Evolutionary conservation across 2,113 vertebrate genomes (phyloP).

Genomic region (Python bivittatus): DNA sequence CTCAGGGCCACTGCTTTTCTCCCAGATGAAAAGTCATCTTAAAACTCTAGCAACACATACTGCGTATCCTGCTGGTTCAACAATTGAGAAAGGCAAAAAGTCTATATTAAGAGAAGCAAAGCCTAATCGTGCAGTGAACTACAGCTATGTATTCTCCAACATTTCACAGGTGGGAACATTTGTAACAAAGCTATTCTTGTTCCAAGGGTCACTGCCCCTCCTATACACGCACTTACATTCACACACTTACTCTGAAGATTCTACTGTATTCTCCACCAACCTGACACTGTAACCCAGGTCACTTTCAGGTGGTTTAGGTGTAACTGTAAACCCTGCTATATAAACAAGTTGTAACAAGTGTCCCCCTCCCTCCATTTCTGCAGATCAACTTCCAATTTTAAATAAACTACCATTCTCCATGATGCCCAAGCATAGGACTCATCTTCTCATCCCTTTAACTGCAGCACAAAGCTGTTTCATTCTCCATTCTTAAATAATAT

Average conservation of each 20-base stretch:
- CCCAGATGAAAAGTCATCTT: constrained; percentile 55
- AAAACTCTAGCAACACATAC: constrained; percentile 52
- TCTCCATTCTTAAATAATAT: too few relatives aligned
- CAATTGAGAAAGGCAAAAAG: constrained; percentile 43
- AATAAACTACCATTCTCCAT: neutral
- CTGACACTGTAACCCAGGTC: neutral
- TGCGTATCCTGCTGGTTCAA: constrained; percentile 33
- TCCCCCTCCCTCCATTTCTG: too few relatives aligned
- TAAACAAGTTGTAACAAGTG: neutral
- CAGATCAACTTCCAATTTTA: neutral
- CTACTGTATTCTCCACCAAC: neutral
- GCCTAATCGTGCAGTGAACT: constrained; percentile 14
- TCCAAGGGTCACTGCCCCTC: neutral
- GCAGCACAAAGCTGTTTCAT: too few relatives aligned
- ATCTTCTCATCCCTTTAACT: too few relatives aligned
- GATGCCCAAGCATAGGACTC: too few relatives aligned
- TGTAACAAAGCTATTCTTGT: neutral
- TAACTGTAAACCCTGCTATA: neutral
- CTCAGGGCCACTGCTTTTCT: constrained; percentile 60
- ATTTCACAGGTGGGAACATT: neutral
- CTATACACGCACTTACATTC: neutral
- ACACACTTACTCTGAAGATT: neutral
- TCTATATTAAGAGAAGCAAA: constrained; percentile 34
- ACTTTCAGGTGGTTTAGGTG: neutral
- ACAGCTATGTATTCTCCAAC: neutral